Base-by-base conservation (phyloP, 2,797 vertebrate genomes). In the Poecile montanus region DNA sequence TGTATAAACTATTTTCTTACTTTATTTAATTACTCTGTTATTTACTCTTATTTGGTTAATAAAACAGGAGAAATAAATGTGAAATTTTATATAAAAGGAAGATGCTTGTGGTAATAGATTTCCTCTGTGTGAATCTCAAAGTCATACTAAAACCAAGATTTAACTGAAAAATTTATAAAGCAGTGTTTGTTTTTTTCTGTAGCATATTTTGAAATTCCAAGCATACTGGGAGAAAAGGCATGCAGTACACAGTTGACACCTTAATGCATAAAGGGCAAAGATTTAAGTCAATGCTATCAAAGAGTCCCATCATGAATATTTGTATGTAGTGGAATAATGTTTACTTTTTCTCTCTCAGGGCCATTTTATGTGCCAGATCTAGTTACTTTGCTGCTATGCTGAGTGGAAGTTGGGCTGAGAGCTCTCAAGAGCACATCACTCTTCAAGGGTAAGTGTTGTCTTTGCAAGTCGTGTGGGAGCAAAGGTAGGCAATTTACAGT, bases 341-440 rank as follows among this genome's bases (percentile, higher is more conserved):
- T 97, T 96, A 88, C 86, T 89, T 92, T 80, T 78, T 30, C 27
- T 57, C 86, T 96, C 96, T 87, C 82, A 99, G 99, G 98, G 99
- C 99, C 65, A 98, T 99, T 97, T 98, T 99, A 96, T 99, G 99
- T 94, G 99, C 99, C 44, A 98, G 99, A 89, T 99, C 99, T n/a
- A 98, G 98, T 98, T 99, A 99, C 94, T 99, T 99, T 97, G 97
- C 98, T 95, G 99, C 99, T 70, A 99, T 99, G 99, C 98, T 99
- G 97, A 99, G 98, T 94, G 99, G 99, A 92, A 98, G 98, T 85
- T 99, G 99, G 99, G 98, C 98, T 97, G 99, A 99, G 98, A 99
- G 99, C 97, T 99, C 98, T 95, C 98, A 98, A 96, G 98, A 99
- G 92, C 97, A 97, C 95, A 98, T 99, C 97, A 98, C 98, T 97